These are phyloP conservation scores for Drosophila kurseongensis DNA, from an alignment of 1,140 invertebrate species.

Conservation along the genomic window DNA sequence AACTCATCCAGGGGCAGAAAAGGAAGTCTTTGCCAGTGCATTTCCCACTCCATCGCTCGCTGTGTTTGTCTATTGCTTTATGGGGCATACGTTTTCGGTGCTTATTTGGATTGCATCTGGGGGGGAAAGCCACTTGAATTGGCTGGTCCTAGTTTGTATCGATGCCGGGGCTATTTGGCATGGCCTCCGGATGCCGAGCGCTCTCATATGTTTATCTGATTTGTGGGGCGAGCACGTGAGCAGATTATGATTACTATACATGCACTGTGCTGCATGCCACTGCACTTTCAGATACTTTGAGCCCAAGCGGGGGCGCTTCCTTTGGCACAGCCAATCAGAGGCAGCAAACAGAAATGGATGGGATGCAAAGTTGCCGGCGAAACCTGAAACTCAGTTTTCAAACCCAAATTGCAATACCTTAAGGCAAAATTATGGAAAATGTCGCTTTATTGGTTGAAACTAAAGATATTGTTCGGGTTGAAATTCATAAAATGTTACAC, in stretches of 20 bases:
- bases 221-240: constrained; percentile 55
- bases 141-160: constrained; percentile 13
- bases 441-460: too few relatives aligned
- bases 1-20: background rate
- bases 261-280: constrained; percentile 3
- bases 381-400: constrained; percentile 14
- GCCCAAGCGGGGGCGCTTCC: constrained; percentile 12
- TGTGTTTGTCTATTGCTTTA: constrained; percentile 27
- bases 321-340: constrained; percentile 35
- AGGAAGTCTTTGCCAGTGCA: constrained; percentile 18
- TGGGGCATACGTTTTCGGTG: constrained; percentile 31
- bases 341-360: constrained; percentile 30
- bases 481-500: too few relatives aligned
- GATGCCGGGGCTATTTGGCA: constrained; percentile 19
- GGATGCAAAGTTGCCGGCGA: constrained; percentile 11
- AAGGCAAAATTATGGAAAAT: background rate
- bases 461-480: too few relatives aligned
- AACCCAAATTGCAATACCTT: constrained; percentile 2
- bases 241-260: constrained; percentile 76
- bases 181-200: background rate
- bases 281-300: constrained; percentile 24
- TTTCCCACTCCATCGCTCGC: constrained; percentile 8
- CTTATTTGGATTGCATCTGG: constrained; percentile 28
- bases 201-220: constrained; percentile 35
- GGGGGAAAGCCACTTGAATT: background rate